These are phyloP conservation scores for Agelaius phoeniceus DNA, from an alignment of 2,113 vertebrate genomes.

Conservation along the genomic window DNA sequence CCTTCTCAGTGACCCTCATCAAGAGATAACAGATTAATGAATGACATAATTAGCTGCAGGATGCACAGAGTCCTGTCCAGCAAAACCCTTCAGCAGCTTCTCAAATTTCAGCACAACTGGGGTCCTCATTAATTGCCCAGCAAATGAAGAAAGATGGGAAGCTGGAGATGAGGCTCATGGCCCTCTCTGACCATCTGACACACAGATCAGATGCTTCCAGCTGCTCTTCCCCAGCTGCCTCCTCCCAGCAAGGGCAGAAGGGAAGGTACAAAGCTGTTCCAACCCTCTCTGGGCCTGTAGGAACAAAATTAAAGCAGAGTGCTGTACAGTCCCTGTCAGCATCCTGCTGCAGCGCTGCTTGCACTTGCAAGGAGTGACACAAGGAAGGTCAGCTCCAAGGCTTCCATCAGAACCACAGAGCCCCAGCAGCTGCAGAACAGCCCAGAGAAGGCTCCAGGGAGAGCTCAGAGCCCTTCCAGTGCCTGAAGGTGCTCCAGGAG, in stretches of 20 bases:
- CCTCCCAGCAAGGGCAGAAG: background rate
- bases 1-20: background rate
- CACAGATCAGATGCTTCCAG: background rate
- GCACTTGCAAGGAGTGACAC: background rate
- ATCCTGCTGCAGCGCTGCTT: background rate
- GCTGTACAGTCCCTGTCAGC: background rate
- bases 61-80: background rate
- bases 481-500: background rate
- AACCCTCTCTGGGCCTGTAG: background rate
- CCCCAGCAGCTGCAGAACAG: background rate
- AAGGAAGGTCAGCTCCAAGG: rapidly evolving
- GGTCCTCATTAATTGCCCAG: background rate
- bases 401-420: rapidly evolving
- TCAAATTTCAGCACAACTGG: background rate
- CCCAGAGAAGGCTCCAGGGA: background rate
- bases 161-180: background rate
- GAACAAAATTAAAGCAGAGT: rapidly evolving
- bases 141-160: background rate
- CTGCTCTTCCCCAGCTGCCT: background rate
- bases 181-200: background rate
- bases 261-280: rapidly evolving
- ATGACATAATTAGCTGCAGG: conserved; percentile 25
- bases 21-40: conserved; percentile 14
- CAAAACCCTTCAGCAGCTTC: conserved; percentile 6
- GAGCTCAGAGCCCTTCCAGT: background rate